Percentiles rank a stretch among this genome's conserved stretches.
phyloP scores from a whole-genome alignment of 2,888 invertebrate genomes.

The Catocala sponsa region DNA sequence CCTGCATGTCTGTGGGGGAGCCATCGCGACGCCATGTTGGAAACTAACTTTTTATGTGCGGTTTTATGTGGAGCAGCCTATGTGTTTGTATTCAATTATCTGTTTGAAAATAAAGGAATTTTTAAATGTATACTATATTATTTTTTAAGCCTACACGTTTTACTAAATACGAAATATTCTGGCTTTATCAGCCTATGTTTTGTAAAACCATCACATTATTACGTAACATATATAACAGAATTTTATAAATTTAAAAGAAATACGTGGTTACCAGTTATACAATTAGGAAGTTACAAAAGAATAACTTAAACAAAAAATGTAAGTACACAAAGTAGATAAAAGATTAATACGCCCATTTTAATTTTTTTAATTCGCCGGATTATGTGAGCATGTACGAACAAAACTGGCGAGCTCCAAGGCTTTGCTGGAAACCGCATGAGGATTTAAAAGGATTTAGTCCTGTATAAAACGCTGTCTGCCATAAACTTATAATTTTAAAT shows the following conservation, averaged over 20 bases:
- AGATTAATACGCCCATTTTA: conserved; percentile 50
- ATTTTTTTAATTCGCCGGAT: conserved; percentile 66
- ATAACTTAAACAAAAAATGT: conserved; percentile 3
- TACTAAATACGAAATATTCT: no score
- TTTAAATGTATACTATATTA: no score
- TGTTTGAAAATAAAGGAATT: background rate
- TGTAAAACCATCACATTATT: background rate
- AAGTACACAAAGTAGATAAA: conserved; percentile 37
- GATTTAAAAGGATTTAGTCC: conserved; percentile 72
- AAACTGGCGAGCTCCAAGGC: conserved; percentile 73
- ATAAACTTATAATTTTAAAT: conserved; percentile 52
- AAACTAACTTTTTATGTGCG: conserved; percentile 33
- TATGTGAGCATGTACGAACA: conserved; percentile 66
- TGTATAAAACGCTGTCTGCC: conserved; percentile 60
- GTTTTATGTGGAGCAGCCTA: conserved; percentile 7
- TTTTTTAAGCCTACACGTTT: no score
- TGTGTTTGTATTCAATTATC: background rate
- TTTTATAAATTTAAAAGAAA: no score
- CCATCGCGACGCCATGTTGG: conserved; percentile 68
- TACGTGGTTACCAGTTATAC: no score
- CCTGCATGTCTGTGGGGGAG: conserved; percentile 60
- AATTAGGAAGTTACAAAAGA: background rate
- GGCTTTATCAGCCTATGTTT: background rate
- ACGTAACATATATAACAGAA: no score
- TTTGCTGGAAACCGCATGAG: conserved; percentile 70